Evolutionary conservation across 2,113 vertebrate species (phyloP).

Genomic region (Vulpes lagopus): DNA sequence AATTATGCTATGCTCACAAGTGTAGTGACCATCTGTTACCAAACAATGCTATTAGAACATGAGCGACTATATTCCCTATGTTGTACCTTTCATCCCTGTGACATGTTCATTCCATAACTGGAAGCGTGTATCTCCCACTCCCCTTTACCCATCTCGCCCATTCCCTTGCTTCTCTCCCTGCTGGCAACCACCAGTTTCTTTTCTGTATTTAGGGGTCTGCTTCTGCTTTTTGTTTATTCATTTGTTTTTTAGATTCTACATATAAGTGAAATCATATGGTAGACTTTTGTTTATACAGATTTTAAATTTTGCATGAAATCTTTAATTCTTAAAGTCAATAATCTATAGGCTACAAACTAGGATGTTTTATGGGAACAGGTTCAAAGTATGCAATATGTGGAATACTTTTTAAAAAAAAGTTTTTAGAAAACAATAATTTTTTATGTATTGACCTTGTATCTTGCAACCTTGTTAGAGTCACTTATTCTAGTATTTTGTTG

Average conservation of each 20-base stretch:
- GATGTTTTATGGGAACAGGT: background rate
- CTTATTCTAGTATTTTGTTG: background rate
- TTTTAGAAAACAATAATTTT: slow-evolving; percentile 24
- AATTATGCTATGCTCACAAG: no score
- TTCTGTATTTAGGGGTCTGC: background rate
- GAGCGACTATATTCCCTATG: background rate
- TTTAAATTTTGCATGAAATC: background rate
- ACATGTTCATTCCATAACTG: background rate
- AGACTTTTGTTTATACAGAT: background rate
- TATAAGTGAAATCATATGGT: background rate
- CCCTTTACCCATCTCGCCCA: background rate
- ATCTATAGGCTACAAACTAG: background rate
- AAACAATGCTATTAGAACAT: no score
- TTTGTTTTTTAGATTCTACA: background rate
- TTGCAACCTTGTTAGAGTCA: background rate
- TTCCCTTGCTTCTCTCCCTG: background rate
- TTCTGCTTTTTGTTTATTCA: background rate
- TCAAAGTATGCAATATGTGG: background rate
- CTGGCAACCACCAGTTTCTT: background rate
- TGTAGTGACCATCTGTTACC: no score
- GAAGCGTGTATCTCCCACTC: background rate
- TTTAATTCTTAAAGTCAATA: background rate
- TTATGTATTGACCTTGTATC: background rate
- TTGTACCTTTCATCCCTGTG: background rate
- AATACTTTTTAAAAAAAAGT: background rate